Conservation (phyloP, 2,113 vertebrate genomes). For the Microtus richardsoni region DNA sequence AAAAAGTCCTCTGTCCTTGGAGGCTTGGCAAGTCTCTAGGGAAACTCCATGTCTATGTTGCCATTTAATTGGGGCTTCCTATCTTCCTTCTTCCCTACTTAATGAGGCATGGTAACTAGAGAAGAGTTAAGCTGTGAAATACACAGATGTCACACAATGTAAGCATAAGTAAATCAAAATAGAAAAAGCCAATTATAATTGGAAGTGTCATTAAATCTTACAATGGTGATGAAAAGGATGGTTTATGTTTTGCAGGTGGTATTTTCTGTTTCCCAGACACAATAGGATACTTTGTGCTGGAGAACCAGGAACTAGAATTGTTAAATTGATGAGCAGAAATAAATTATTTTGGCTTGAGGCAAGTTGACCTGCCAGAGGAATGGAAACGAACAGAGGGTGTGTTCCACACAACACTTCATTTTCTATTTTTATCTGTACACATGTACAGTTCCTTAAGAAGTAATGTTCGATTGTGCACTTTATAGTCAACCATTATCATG, state of each 20-base stretch:
- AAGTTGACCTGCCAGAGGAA: constrained; percentile 22
- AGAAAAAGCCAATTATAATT: constrained; percentile 30
- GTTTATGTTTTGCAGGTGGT: constrained; percentile 56
- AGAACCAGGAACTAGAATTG: constrained; percentile 53
- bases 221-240: constrained; percentile 31
- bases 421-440: constrained; percentile 54
- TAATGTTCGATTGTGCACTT: background rate
- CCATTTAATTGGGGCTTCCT: constrained; percentile 25
- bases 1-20: constrained; percentile 1
- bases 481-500: background rate
- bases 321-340: constrained; percentile 52
- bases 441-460: background rate
- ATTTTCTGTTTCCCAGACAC: constrained; percentile 30
- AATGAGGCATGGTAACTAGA: constrained; percentile 32
- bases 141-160: background rate
- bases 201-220: constrained; percentile 66
- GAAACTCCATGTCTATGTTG: background rate
- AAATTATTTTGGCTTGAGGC: constrained; percentile 61
- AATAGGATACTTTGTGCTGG: constrained; percentile 24
- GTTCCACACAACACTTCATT: background rate
- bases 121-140: constrained; percentile 16
- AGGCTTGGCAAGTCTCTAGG: background rate
- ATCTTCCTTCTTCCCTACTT: background rate
- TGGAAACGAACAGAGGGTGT: constrained; percentile 4
- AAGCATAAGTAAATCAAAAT: background rate